Percentiles rank a stretch among this genome's conserved stretches.
Conservation (phyloP, 2,888 invertebrate genomes). For the Cataglyphis cursor region DNA sequence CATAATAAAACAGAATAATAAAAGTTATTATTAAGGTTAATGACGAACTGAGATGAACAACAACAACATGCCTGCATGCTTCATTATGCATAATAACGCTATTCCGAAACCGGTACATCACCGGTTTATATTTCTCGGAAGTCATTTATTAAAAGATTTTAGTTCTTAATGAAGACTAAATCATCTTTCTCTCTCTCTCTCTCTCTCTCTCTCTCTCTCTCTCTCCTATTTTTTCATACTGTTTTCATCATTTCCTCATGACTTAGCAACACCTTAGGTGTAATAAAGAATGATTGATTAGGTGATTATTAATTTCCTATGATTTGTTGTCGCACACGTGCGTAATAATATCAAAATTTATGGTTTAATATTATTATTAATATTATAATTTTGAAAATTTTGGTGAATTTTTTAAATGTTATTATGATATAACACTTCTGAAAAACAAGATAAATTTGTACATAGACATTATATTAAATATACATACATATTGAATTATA, state of each 20-base stretch:
- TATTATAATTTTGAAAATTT: not conserved
- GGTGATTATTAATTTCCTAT: not conserved
- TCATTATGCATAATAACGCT: not conserved
- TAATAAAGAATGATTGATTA: constrained; percentile 15
- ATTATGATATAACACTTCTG: not conserved
- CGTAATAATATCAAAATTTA: not conserved
- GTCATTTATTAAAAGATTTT: constrained; percentile 25
- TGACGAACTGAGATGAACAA: not conserved
- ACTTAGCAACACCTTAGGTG: not conserved
- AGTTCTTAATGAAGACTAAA: constrained; percentile 25
- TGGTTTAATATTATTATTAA: not conserved
- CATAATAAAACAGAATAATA: not conserved
- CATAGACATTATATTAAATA: constrained; percentile 3
- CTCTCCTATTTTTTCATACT: not conserved
- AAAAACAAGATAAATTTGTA: not conserved
- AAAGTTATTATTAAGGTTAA: constrained; percentile 10
- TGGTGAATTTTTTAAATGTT: not conserved
- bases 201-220: not conserved
- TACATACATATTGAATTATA: not conserved
- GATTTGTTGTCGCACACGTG: not conserved
- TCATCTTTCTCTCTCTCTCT: not conserved
- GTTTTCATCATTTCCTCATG: constrained; percentile 15
- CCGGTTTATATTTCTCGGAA: constrained; percentile 9
- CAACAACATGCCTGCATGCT: not conserved
- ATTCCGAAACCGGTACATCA: constrained; percentile 4